A percentile compares a stretch with the other conserved stretches of the same genome.
Evolutionary conservation across 2,113 vertebrate genomes (phyloP).

Genomic region (Pelodiscus sinensis): DNA sequence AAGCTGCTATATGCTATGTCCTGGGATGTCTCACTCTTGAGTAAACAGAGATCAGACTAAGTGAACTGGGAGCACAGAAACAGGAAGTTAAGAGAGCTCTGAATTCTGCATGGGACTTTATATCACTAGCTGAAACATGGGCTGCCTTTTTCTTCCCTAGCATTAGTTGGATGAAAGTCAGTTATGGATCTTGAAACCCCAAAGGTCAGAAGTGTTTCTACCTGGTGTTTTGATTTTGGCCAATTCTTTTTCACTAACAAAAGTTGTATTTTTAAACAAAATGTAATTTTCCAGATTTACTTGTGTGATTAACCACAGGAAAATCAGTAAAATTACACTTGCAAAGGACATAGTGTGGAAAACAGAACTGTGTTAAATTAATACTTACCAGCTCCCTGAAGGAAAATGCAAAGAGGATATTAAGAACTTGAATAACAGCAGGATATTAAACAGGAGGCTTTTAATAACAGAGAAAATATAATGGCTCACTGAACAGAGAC

Average conservation of each 20-base stretch:
- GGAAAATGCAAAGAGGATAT: constrained; percentile 30
- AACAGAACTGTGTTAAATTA: constrained; percentile 24
- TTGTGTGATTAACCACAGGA: constrained; percentile 42
- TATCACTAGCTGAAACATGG: background rate
- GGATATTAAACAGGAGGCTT: background rate
- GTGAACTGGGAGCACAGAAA: background rate
- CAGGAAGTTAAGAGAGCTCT: background rate
- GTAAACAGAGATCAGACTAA: background rate
- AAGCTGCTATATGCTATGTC: background rate
- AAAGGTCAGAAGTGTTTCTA: constrained; percentile 1
- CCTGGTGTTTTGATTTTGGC: constrained; percentile 1
- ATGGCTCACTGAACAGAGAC: background rate
- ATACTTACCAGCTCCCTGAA: constrained; percentile 17
- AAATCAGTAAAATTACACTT: constrained; percentile 24
- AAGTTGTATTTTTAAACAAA: constrained; percentile 22
- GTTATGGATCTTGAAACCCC: background rate
- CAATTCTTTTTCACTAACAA: constrained; percentile 10
- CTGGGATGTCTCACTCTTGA: background rate
- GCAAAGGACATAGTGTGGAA: background rate
- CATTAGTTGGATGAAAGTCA: constrained; percentile 27
- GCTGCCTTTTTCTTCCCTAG: background rate
- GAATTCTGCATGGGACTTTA: constrained; percentile 13
- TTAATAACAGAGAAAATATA: constrained; percentile 9
- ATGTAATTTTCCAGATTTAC: constrained; percentile 22
- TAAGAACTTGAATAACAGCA: constrained; percentile 21